Evolutionary conservation across 1,140 invertebrate genomes (phyloP).

Genomic region (Trinorchestia longiramus): DNA sequence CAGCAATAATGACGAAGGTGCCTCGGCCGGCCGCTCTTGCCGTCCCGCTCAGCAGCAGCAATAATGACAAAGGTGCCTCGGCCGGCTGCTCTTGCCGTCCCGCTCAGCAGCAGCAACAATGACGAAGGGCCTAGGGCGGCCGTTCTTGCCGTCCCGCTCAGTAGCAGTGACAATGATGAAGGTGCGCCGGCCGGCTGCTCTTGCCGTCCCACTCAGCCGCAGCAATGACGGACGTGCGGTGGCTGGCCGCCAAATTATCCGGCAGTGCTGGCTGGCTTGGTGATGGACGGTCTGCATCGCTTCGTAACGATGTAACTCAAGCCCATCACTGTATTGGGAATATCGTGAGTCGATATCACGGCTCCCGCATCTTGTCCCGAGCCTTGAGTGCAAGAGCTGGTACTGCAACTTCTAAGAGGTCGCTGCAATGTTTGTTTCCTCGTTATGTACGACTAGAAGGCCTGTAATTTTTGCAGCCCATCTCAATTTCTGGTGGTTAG

Average conservation of each 20-base stretch:
- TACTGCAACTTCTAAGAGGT: not conserved
- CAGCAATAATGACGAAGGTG: not conserved
- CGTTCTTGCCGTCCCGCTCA: too few species aligned
- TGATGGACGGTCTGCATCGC: not conserved
- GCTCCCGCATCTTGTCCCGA: not conserved
- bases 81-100: not conserved
- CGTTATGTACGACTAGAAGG: not conserved
- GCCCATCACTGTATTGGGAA: slow-evolving; percentile 8
- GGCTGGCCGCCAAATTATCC: not conserved
- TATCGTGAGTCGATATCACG: not conserved
- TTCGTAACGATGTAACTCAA: not conserved
- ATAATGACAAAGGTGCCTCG: not conserved
- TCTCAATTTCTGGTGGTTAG: not conserved
- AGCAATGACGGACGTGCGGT: not conserved
- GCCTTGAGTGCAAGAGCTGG: not conserved
- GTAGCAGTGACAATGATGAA: too few species aligned
- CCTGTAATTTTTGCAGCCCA: not conserved
- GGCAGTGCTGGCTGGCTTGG: not conserved
- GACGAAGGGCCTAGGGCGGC: not conserved
- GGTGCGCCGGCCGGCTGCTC: not conserved
- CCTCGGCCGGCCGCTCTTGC: too few species aligned
- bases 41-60: too few species aligned
- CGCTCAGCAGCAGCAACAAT: too few species aligned
- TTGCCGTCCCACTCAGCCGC: not conserved
- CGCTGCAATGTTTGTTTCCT: not conserved